phyloP scores from a whole-genome alignment of 2,113 vertebrate species.

The Urocitellus parryii region DNA sequence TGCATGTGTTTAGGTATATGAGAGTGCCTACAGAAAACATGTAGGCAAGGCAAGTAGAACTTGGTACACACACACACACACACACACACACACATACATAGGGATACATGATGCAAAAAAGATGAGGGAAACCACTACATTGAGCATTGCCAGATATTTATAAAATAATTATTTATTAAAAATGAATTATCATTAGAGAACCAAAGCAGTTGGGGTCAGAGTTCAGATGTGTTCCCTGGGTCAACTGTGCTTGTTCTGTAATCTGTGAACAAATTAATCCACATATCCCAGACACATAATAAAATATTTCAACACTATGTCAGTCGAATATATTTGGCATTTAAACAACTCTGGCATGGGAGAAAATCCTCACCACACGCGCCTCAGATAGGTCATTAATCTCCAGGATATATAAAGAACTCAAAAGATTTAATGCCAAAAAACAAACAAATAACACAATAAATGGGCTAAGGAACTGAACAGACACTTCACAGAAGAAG shows the following conservation, averaged over 20 bases:
- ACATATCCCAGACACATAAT: background rate
- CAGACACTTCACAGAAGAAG: too few relatives aligned
- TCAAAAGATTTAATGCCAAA: too few relatives aligned
- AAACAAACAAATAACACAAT: too few relatives aligned
- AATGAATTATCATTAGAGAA: background rate
- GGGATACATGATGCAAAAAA: background rate
- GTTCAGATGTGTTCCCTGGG: background rate
- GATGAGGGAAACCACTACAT: background rate
- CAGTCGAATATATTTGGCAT: background rate
- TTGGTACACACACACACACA: background rate
- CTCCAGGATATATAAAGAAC: too few relatives aligned
- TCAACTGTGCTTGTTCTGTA: background rate
- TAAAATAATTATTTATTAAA: conserved; percentile 27
- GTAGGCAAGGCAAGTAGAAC: background rate
- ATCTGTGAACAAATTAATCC: conserved; percentile 35
- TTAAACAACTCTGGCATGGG: conserved; percentile 3
- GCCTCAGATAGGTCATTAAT: too few relatives aligned
- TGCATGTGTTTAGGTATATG: background rate
- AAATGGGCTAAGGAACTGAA: too few relatives aligned
- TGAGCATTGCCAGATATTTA: background rate
- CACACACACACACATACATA: background rate
- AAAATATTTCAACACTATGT: conserved; percentile 26
- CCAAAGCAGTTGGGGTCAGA: background rate
- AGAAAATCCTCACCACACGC: too few relatives aligned
- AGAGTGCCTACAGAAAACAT: background rate